Base-by-base conservation (phyloP, 2,797 vertebrate species). In the Pempheris klunzingeri region DNA sequence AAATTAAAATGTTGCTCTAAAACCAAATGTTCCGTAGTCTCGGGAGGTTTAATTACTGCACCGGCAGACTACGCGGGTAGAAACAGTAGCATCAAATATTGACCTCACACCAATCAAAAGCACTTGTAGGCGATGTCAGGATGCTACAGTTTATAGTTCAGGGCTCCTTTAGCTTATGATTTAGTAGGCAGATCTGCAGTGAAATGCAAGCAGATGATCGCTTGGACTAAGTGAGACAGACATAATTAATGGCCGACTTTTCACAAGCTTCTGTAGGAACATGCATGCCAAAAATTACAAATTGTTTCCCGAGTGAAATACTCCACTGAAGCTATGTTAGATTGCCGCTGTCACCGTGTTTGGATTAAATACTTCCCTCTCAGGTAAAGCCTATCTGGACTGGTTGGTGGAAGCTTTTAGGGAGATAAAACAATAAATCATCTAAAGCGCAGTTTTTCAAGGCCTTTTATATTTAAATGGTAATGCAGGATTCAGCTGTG, bases 181-280 rank as follows among this genome's bases (percentile, higher is more conserved):
- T 81, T 81, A 78, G 44, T 32, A n/a, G 61, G 62, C 32, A 49
- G 71, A 64, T 68, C 74, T 73, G 61, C 49, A 43, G 60, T 80
- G 84, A 77, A 84, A 75, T 20, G 54, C 58, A 38, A 74, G 84
- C 64, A 65, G 78, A 74, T 67, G 79, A 84, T 85, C 14, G 46
- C 74, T 88, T 4, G 34, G 59, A 55, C 80, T 63, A 74, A 78
- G 62, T 5, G 66, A 77, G 86, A 69, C 84, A 58, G 79, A 57
- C 17, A 7, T 80, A 87, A 88, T 88, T 86, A 86, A 90, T 87
- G 75, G 72, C 54, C 13, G 74, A 65, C 63, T 66, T 61, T 74
- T 86, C 80, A 49, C 67, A 38, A 54, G 72, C 82, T 59, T 83
- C 85, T 34, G 58, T 32, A 49, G 68, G 30, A 87, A 63, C 14